phyloP scores from a whole-genome alignment of 2,113 vertebrate genomes.

The rat (Rattus norvegicus) region GRCr8 NC_086022.1:161834001-161834500 shows the following conservation, averaged over 20 bases:
- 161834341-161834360: background rate
- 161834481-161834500: slow-evolving; percentile 1
- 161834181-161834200: too few relatives aligned
- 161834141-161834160: background rate
- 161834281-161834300: background rate
- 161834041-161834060: background rate
- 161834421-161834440: background rate
- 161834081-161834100: background rate
- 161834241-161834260: rapidly evolving
- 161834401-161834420: background rate
- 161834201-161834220: background rate
- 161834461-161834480: background rate
- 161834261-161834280: background rate
- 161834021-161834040: background rate
- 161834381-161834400: background rate
- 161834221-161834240: background rate
- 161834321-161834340: background rate
- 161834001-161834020: background rate
- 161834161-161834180: background rate
- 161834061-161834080: too few relatives aligned
- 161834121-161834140: background rate
- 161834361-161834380: background rate
- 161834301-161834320: background rate
- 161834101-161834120: too few relatives aligned
- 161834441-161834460: too few relatives aligned